phyloP scores from a whole-genome alignment of 2,888 invertebrate genomes.

The Therioaphis trifolii region DNA sequence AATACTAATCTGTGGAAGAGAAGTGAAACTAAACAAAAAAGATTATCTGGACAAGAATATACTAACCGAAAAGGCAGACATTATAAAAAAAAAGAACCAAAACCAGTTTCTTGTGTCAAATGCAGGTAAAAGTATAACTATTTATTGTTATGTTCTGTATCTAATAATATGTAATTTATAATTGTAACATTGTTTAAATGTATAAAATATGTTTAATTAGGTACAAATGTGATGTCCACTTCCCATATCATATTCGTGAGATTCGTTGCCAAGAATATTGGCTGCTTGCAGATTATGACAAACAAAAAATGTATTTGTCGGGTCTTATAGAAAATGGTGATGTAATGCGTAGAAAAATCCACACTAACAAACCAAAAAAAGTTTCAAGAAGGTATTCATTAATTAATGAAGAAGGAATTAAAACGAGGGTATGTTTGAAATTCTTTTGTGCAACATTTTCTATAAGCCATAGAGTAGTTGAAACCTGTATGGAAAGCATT shows the following conservation, averaged over 20 bases:
- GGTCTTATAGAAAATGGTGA: constrained; percentile 11
- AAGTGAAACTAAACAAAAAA: constrained; percentile 2
- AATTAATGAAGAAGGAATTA: neutral
- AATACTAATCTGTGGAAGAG: too few species aligned
- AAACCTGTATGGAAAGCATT: constrained; percentile 13
- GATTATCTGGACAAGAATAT: neutral
- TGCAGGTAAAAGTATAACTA: constrained; percentile 12
- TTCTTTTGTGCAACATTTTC: too few species aligned
- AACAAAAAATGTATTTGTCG: constrained; percentile 15
- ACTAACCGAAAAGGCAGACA: neutral
- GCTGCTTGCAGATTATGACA: neutral
- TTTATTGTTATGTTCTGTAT: neutral
- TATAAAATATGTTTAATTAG: neutral
- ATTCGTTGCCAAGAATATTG: constrained; percentile 11
- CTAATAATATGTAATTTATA: neutral
- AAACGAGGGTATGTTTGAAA: constrained; percentile 3
- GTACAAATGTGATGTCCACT: neutral
- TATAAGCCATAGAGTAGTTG: constrained; percentile 11
- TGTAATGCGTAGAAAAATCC: neutral
- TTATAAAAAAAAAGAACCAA: constrained; percentile 4
- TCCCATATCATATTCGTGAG: neutral
- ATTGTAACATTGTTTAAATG: neutral
- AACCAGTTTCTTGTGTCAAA: neutral
- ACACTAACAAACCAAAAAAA: neutral
- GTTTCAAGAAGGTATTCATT: constrained; percentile 4